Evolutionary conservation across 2,888 invertebrate genomes (phyloP).

Genomic region (Morpho deidamia): DNA sequence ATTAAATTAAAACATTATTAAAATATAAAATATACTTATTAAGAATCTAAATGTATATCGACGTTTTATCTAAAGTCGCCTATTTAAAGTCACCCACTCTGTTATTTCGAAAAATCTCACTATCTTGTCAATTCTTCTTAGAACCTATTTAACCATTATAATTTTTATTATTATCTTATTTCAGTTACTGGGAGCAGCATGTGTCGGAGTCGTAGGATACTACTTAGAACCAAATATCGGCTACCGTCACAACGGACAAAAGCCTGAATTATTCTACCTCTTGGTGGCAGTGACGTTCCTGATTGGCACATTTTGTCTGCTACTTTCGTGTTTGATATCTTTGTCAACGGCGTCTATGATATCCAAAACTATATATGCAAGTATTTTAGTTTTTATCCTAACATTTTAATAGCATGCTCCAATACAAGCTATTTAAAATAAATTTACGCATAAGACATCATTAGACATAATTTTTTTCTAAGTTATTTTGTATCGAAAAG

Average conservation of each 20-base stretch:
- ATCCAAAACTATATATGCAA: slow-evolving; percentile 88
- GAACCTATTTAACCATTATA: too few relatives aligned
- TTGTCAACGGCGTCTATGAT: slow-evolving; percentile 90
- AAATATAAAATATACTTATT: too few relatives aligned
- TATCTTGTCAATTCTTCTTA: too few relatives aligned
- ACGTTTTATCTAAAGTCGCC: too few relatives aligned
- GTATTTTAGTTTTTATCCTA: slow-evolving; percentile 42
- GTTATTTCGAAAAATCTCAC: too few relatives aligned
- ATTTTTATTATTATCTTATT: slow-evolving; percentile 14
- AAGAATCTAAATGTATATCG: too few relatives aligned
- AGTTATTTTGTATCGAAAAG: neutral
- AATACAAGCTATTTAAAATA: too few relatives aligned
- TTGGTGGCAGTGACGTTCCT: slow-evolving; percentile 87
- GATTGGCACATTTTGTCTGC: slow-evolving; percentile 86
- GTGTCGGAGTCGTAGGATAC: slow-evolving; percentile 84
- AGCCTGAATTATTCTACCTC: slow-evolving; percentile 83
- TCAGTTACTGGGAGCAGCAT: slow-evolving; percentile 86
- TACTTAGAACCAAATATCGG: slow-evolving; percentile 57
- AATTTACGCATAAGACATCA: too few relatives aligned
- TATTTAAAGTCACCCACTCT: too few relatives aligned
- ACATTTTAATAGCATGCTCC: too few relatives aligned
- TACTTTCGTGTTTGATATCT: slow-evolving; percentile 86
- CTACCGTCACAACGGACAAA: slow-evolving; percentile 44
- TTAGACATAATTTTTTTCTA: slow-evolving; percentile 5
- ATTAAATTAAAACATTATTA: too few relatives aligned